A percentile compares a stretch with the other conserved stretches of the same genome.
Conservation (phyloP, 2,888 invertebrate genomes). For the Calliopum simillimum region DNA sequence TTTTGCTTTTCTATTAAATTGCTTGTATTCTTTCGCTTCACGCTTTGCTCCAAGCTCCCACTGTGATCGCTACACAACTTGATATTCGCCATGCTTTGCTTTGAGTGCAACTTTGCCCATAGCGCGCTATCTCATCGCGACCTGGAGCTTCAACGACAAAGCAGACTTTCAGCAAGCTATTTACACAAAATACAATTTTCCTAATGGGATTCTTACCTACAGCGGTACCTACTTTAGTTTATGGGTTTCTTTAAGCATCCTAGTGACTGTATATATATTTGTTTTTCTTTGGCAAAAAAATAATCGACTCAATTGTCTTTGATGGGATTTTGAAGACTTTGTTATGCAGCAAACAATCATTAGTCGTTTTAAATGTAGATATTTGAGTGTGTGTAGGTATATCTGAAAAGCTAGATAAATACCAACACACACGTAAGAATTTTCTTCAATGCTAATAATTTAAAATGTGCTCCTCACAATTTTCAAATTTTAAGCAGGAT, state of each 20-base stretch:
- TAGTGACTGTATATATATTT: conserved; percentile 10
- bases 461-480: conserved; percentile 9
- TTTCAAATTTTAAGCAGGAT: too few relatives aligned
- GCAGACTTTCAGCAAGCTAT: too few relatives aligned
- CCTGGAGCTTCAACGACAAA: too few relatives aligned
- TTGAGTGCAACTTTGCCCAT: too few relatives aligned
- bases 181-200: too few relatives aligned
- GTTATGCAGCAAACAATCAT: conserved; percentile 25
- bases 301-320: conserved; percentile 37
- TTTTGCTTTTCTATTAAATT: too few relatives aligned
- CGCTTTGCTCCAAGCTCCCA: too few relatives aligned
- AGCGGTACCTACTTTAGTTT: background rate
- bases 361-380: conserved; percentile 6
- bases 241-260: background rate
- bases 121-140: too few relatives aligned
- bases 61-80: too few relatives aligned
- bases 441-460: conserved; percentile 24
- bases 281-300: conserved; percentile 26
- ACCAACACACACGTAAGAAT: background rate
- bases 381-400: conserved; percentile 21
- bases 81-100: too few relatives aligned
- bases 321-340: conserved; percentile 33
- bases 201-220: too few relatives aligned
- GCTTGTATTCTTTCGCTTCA: too few relatives aligned
- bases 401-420: background rate